Conservation (phyloP, 2,888 invertebrate genomes). For the Maniola hyperantus region DNA sequence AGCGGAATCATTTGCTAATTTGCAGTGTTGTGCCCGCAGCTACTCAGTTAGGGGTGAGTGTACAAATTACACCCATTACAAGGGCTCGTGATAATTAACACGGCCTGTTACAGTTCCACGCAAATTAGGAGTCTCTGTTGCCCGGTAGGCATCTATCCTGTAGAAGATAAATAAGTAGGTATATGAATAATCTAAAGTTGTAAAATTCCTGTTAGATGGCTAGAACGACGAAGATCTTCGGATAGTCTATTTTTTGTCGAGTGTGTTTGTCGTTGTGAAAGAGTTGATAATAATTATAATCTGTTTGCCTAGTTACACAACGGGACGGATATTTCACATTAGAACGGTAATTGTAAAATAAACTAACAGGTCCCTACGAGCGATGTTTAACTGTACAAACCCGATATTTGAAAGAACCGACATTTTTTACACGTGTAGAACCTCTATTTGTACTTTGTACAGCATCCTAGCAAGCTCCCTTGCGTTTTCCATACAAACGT, state of each 20-base stretch:
- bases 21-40: conserved; percentile 60
- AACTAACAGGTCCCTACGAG: conserved; percentile 55
- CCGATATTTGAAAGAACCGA: not conserved
- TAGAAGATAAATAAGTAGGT: too few relatives aligned
- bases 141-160: not conserved
- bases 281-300: conserved; percentile 61
- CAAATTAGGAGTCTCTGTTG: conserved; percentile 32
- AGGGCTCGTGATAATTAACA: conserved; percentile 64
- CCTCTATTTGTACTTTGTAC: too few relatives aligned
- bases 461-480: too few relatives aligned
- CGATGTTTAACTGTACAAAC: conserved; percentile 33
- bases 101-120: conserved; percentile 47
- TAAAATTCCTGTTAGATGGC: not conserved
- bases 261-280: conserved; percentile 57
- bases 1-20: conserved; percentile 75
- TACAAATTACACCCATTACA: conserved; percentile 54
- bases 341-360: conserved; percentile 61
- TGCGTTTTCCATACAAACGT: too few relatives aligned
- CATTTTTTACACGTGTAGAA: too few relatives aligned
- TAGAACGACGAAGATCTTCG: too few relatives aligned
- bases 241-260: too few relatives aligned
- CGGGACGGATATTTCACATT: conserved; percentile 53
- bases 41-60: conserved; percentile 58
- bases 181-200: not conserved
- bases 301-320: conserved; percentile 45